These are phyloP conservation scores for Griposia aprilina DNA, from an alignment of 2,888 invertebrate genomes.

Conservation along the genomic window DNA sequence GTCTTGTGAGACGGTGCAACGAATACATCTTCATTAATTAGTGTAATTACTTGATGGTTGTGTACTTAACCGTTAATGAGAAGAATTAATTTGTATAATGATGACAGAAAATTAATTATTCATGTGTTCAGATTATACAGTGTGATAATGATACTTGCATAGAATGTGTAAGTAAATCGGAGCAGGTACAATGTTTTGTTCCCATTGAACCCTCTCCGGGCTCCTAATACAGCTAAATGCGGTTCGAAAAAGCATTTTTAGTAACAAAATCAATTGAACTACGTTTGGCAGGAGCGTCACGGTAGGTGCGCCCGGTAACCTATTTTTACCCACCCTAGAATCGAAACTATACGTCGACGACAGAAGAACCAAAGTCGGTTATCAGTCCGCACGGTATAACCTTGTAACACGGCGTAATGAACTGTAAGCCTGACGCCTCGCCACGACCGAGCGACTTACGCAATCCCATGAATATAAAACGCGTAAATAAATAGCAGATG, in stretches of 20 bases:
- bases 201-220: slow-evolving; percentile 35
- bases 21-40: slow-evolving; percentile 54
- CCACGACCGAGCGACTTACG: slow-evolving; percentile 82
- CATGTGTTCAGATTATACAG: slow-evolving; percentile 47
- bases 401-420: slow-evolving; percentile 85
- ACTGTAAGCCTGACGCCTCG: slow-evolving; percentile 84
- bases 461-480: slow-evolving; percentile 90
- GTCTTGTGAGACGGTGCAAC: slow-evolving; percentile 21
- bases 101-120: slow-evolving; percentile 49
- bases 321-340: slow-evolving; percentile 55
- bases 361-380: slow-evolving; percentile 72
- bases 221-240: slow-evolving; percentile 64
- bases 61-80: slow-evolving; percentile 45
- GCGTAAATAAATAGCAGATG: slow-evolving; percentile 91
- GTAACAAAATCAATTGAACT: slow-evolving; percentile 84
- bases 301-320: slow-evolving; percentile 84
- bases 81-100: slow-evolving; percentile 55
- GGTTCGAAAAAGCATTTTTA: slow-evolving; percentile 76
- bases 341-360: slow-evolving; percentile 62
- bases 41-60: slow-evolving; percentile 52
- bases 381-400: slow-evolving; percentile 67
- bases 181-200: slow-evolving; percentile 30
- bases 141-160: slow-evolving; percentile 30
- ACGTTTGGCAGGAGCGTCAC: slow-evolving; percentile 81
- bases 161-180: slow-evolving; percentile 20